phyloP scores from a whole-genome alignment of 2,888 invertebrate species.

The Epistrophe eligans region DNA sequence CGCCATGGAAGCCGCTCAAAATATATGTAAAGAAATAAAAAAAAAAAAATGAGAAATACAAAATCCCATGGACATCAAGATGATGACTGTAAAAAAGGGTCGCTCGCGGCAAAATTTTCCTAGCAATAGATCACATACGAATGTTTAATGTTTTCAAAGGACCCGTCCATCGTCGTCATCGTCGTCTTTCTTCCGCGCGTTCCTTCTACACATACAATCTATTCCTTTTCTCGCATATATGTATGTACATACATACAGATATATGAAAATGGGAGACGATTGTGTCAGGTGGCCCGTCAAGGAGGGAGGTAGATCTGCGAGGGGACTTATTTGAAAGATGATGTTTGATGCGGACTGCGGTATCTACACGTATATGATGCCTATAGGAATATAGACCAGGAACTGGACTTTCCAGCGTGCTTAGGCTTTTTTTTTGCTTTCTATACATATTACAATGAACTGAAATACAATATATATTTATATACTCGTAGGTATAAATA shows the following conservation, averaged over 20 bases:
- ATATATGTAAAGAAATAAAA: slow-evolving; percentile 11
- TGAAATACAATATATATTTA: slow-evolving; percentile 67
- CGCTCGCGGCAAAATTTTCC: slow-evolving; percentile 78
- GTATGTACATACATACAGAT: neutral
- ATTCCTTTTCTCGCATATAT: slow-evolving; percentile 57
- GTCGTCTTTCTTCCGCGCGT: slow-evolving; percentile 73
- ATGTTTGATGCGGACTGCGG: slow-evolving; percentile 69
- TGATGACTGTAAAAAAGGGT: slow-evolving; percentile 78
- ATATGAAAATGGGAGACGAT: slow-evolving; percentile 4
- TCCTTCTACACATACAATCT: slow-evolving; percentile 52
- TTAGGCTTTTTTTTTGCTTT: slow-evolving; percentile 44
- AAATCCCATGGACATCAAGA: slow-evolving; percentile 76
- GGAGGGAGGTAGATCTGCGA: neutral
- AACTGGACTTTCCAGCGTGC: slow-evolving; percentile 64
- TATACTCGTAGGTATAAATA: neutral
- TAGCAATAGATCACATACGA: slow-evolving; percentile 76
- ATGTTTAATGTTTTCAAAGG: slow-evolving; percentile 70
- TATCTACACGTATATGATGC: slow-evolving; percentile 56
- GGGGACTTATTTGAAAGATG: slow-evolving; percentile 65
- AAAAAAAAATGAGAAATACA: slow-evolving; percentile 4
- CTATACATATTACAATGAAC: slow-evolving; percentile 61
- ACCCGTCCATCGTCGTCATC: slow-evolving; percentile 63
- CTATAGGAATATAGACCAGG: slow-evolving; percentile 52
- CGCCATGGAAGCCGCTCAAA: slow-evolving; percentile 28
- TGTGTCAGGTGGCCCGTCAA: slow-evolving; percentile 55